Evolutionary conservation across 2,888 invertebrate species (phyloP), one percentile per base, ranked within the genome.

Genomic region (Chironomus tentans): DNA sequence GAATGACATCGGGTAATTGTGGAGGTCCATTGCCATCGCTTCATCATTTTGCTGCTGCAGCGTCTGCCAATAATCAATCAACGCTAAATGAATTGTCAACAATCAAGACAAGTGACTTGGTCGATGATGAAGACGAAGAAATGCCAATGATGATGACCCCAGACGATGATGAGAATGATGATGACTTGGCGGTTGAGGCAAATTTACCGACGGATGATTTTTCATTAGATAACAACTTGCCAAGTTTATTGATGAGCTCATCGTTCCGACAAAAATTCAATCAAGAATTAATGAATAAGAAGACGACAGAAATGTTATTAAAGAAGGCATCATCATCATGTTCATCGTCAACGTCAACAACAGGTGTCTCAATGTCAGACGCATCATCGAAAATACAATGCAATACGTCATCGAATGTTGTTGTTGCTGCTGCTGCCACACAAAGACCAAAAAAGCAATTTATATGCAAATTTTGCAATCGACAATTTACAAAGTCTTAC

Each of bases 381-480:
- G 38, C 38, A 38, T 7, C 38, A 38, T 7, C 38, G 2, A 38
- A 38, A 38, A 56, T 18, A 56, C 56, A 47, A 62, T 18, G 38
- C 38, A 38, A 38, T 38, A 38, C 48, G 24, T 68, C 68, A 68
- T 56, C 76, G 21, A 10, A 18, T 15, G 56, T 50, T n/a, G 12
- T 21, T 22, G 24, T 56, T 6, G 68, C 69, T 12, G 0, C 48
- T n/a, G 68, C 10, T 56, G 68, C 69, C 69, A 76, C 76, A 76
- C 76, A 76, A 22, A 76, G 97, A 78, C 96, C 97, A 24, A 97
- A 97, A 84, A 98, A 98, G 83, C 97, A 98, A 84, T 98, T 97
- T 85, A 98, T 98, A 82, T 98, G 98, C 86, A 95, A 96, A 86
- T 98, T 94, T 85, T 98, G 98, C 83, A 94, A 94, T 83, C 89